Percentiles rank a stretch among this genome's conserved stretches.
These are phyloP conservation scores for Melipona beecheii DNA, from an alignment of 2,888 invertebrate genomes.

Conservation along the genomic window DNA sequence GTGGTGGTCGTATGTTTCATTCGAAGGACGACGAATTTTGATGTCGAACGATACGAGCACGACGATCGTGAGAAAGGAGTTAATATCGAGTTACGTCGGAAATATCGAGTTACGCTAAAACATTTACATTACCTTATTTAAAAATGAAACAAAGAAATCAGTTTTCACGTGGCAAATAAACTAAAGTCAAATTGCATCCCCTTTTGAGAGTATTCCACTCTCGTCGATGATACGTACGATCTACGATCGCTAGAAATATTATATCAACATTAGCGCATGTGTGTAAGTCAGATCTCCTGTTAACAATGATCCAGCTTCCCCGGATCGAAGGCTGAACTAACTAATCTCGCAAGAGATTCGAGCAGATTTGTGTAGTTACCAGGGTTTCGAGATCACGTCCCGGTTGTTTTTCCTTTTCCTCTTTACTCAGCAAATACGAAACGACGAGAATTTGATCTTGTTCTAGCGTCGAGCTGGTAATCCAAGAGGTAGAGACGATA, in stretches of 20 bases:
- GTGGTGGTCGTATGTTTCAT: not conserved
- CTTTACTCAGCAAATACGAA: conserved; percentile 12
- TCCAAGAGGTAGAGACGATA: not conserved
- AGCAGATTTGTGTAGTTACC: not conserved
- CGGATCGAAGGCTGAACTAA: not conserved
- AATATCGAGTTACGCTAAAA: no score
- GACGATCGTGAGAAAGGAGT: no score
- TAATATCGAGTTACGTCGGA: no score
- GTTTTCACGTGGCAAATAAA: no score
- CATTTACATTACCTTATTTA: no score
- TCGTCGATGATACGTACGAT: no score
- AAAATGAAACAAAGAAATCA: no score
- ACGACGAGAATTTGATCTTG: not conserved
- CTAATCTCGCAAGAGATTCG: not conserved
- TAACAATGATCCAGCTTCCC: not conserved
- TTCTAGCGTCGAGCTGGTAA: conserved; percentile 3
- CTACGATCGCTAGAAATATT: no score
- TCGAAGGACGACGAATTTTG: not conserved
- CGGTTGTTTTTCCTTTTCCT: not conserved
- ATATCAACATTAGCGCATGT: no score
- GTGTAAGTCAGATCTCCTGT: not conserved
- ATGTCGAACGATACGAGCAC: no score
- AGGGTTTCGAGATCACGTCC: not conserved
- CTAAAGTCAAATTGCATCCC: no score
- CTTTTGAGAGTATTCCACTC: no score